Conservation (phyloP, 2,797 vertebrate species). For the Huso huso region DNA sequence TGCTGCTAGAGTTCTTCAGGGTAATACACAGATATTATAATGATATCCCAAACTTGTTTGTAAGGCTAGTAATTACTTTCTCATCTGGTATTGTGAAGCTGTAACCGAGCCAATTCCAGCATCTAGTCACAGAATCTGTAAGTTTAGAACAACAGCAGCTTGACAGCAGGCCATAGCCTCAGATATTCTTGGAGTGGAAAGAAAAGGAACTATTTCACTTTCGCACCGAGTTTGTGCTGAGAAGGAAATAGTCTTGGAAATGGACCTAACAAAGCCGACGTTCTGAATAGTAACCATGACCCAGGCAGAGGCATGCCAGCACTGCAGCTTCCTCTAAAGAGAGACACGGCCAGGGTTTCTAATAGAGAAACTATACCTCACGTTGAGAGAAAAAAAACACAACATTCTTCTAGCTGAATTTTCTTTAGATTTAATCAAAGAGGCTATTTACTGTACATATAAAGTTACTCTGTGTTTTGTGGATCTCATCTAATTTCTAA, state of each 20-base stretch:
- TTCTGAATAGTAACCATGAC: constrained; percentile 62
- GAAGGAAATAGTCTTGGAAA: constrained; percentile 36
- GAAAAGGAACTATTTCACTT: constrained; percentile 24
- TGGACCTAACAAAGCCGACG: constrained; percentile 44
- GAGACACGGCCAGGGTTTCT: constrained; percentile 20
- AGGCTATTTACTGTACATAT: too few relatives aligned
- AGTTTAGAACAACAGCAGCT: constrained; percentile 1
- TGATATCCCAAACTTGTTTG: too few relatives aligned
- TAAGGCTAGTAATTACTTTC: too few relatives aligned
- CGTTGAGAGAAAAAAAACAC: not conserved
- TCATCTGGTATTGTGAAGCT: too few relatives aligned
- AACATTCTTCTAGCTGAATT: not conserved
- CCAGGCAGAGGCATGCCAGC: constrained; percentile 47
- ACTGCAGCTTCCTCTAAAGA: constrained; percentile 35
- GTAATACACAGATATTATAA: too few relatives aligned
- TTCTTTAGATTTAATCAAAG: too few relatives aligned
- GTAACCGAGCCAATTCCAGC: too few relatives aligned
- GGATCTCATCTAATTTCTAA: too few relatives aligned
- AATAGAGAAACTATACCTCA: not conserved
- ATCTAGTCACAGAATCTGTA: too few relatives aligned
- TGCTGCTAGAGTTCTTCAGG: too few relatives aligned
- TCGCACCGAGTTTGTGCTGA: constrained; percentile 37
- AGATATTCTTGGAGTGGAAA: not conserved
- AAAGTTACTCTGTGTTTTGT: too few relatives aligned
- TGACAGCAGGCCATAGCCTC: too few relatives aligned